phyloP scores from a whole-genome alignment of 2,797 vertebrate species.

The Varecia variegata region DNA sequence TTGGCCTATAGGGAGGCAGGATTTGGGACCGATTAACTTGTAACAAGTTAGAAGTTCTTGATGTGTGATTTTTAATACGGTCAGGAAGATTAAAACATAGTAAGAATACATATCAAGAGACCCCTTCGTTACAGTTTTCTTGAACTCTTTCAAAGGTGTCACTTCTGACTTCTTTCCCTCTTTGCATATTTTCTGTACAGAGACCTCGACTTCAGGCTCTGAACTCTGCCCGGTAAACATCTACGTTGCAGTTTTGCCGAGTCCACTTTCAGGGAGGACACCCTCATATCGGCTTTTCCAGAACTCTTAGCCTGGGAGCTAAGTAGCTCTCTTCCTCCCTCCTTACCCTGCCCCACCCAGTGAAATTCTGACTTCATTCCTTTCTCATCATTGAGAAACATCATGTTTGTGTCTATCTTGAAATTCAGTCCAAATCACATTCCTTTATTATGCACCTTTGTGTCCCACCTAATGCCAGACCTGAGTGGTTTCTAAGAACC shows the following conservation, averaged over 20 bases:
- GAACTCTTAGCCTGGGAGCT: neutral
- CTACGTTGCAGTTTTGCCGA: neutral
- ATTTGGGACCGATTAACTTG: neutral
- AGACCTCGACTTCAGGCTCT: neutral
- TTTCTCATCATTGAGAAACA: conserved; percentile 42
- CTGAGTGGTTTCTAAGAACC: conserved; percentile 2
- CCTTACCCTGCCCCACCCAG: neutral
- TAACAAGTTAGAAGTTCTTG: neutral
- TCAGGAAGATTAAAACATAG: conserved; percentile 11
- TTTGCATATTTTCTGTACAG: neutral
- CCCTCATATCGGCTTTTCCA: neutral
- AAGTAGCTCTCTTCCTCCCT: neutral
- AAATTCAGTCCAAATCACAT: neutral
- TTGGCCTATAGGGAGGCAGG: neutral
- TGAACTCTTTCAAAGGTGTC: neutral
- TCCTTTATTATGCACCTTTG: conserved; percentile 16
- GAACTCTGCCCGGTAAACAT: neutral
- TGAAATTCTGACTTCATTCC: conserved; percentile 1
- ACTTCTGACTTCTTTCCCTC: neutral
- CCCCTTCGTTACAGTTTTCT: neutral
- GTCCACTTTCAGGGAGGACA: neutral
- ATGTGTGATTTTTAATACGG: conserved; percentile 15
- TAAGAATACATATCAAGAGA: neutral
- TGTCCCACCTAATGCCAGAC: neutral
- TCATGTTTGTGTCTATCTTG: neutral